phyloP scores from a whole-genome alignment of 2,113 vertebrate species.

The Halichoeres trimaculatus region DNA sequence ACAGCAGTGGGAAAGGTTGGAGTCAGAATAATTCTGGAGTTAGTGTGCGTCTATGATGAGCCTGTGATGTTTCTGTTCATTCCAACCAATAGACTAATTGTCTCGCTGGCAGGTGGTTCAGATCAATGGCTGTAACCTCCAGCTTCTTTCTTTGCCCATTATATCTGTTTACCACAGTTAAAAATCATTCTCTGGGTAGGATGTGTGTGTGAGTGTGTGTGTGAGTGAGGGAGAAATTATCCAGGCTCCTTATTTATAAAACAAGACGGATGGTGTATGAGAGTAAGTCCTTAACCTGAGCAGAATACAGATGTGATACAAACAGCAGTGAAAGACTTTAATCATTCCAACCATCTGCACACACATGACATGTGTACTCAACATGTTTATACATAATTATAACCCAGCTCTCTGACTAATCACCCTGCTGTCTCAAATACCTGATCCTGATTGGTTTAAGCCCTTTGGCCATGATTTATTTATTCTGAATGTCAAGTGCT shows the following conservation, averaged over 20 bases:
- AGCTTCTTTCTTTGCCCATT: slow-evolving; percentile 20
- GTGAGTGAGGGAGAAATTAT: slow-evolving; percentile 1
- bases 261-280: neutral
- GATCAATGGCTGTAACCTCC: slow-evolving; percentile 44
- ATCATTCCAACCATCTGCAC: neutral
- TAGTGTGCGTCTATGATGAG: slow-evolving; percentile 9
- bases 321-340: neutral
- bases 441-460: too few species aligned
- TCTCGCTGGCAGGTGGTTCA: slow-evolving; percentile 48
- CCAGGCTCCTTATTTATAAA: slow-evolving; percentile 22
- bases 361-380: slow-evolving; percentile 1
- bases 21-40: slow-evolving; percentile 37
- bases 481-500: too few species aligned
- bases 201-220: neutral
- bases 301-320: slow-evolving; percentile 18
- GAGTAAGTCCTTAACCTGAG: neutral
- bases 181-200: slow-evolving; percentile 1
- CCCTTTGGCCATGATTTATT: too few species aligned
- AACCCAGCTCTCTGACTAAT: too few species aligned
- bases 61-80: slow-evolving; percentile 34
- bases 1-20: slow-evolving; percentile 36
- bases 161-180: slow-evolving; percentile 34
- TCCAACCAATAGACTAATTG: slow-evolving; percentile 52
- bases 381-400: neutral
- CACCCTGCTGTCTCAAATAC: too few species aligned